These are phyloP conservation scores for Pseudopleuronectes americanus DNA, from an alignment of 2,797 vertebrate genomes.

Conservation along the genomic window DNA sequence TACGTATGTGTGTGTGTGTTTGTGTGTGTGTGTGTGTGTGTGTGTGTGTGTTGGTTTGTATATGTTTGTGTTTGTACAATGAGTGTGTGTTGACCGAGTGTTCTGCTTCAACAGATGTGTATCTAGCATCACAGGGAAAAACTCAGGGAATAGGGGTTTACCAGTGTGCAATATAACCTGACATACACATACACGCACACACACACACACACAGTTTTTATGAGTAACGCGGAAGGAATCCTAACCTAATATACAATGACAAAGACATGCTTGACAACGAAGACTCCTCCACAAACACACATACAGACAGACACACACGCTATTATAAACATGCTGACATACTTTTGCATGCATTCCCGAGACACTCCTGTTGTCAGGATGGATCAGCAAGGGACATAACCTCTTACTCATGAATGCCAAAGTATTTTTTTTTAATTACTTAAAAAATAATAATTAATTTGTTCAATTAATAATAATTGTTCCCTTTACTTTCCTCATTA, in stretches of 20 bases:
- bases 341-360: too few species aligned
- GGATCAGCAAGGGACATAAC: too few species aligned
- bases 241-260: too few species aligned
- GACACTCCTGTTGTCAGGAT: too few species aligned
- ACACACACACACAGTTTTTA: constrained; percentile 1
- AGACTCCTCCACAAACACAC: too few species aligned
- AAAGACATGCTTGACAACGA: too few species aligned
- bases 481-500: background rate
- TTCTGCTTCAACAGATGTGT: constrained; percentile 52
- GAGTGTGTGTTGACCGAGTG: constrained; percentile 3
- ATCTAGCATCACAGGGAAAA: constrained; percentile 42
- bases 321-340: too few species aligned
- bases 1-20: constrained; percentile 23
- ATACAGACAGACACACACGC: too few species aligned
- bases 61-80: constrained; percentile 25
- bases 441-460: too few species aligned
- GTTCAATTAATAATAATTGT: background rate
- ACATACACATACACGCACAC: constrained; percentile 8
- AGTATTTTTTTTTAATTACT: too few species aligned
- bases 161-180: constrained; percentile 38
- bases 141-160: constrained; percentile 59
- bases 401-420: too few species aligned
- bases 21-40: constrained; percentile 17
- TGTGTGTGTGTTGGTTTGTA: constrained; percentile 17
- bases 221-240: too few species aligned